These are phyloP conservation scores for Nemurella pictetii DNA, from an alignment of 2,888 invertebrate species.

Conservation along the genomic window DNA sequence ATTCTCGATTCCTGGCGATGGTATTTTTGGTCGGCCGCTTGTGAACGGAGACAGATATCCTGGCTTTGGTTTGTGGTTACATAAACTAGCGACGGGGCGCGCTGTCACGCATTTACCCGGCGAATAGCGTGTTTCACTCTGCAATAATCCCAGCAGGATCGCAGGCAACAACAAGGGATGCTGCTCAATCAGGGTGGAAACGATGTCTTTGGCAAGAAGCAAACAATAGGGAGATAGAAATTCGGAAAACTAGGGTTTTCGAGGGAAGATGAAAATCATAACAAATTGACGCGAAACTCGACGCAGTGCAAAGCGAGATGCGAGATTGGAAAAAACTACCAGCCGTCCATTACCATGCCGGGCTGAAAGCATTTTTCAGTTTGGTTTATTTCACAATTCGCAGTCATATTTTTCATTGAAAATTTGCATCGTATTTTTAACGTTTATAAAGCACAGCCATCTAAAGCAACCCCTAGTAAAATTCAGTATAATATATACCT, in stretches of 20 bases:
- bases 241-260: not conserved
- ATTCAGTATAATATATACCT: not conserved
- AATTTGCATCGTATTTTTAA: not conserved
- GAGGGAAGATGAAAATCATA: not conserved
- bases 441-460: not conserved
- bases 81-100: constrained; percentile 19
- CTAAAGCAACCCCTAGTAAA: not conserved
- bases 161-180: constrained; percentile 20
- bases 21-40: not conserved
- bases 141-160: constrained; percentile 26
- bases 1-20: not conserved
- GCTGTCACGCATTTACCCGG: not conserved
- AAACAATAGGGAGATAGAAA: not conserved
- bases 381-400: not conserved
- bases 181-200: constrained; percentile 11
- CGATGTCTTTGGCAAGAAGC: not conserved
- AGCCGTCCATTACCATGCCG: not conserved
- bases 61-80: constrained; percentile 25
- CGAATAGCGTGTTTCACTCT: constrained; percentile 1
- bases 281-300: not conserved
- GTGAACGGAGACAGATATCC: constrained; percentile 23
- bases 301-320: not conserved
- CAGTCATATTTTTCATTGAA: not conserved
- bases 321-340: not conserved
- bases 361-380: not conserved